A percentile compares a stretch with the other conserved stretches of the same genome.
These are phyloP conservation scores for Ectropis grisescens DNA, from an alignment of 1,140 invertebrate genomes.

Conservation along the genomic window DNA sequence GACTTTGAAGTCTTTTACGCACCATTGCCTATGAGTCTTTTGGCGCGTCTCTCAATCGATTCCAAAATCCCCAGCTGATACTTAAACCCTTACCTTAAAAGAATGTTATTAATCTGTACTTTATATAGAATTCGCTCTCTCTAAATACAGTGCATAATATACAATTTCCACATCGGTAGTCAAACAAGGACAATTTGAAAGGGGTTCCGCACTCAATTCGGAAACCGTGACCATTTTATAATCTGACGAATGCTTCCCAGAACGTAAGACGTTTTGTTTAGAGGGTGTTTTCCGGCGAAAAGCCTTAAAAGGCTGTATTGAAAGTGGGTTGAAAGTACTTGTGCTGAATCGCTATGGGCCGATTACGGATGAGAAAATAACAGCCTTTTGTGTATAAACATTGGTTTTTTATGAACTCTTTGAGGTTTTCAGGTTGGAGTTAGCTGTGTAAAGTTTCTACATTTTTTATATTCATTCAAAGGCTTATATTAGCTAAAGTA, in stretches of 20 bases:
- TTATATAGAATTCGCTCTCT: not conserved
- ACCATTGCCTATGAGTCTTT: no score
- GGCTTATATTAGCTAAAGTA: no score
- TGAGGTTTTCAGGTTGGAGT: not conserved
- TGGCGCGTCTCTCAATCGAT: no score
- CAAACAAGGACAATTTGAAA: constrained; percentile 1
- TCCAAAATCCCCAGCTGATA: no score
- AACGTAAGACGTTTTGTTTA: constrained; percentile 7
- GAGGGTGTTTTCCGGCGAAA: constrained; percentile 4
- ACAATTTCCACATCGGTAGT: not conserved
- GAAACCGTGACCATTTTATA: constrained; percentile 1
- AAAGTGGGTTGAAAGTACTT: constrained; percentile 5
- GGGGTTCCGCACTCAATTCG: constrained; percentile 1
- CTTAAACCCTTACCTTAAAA: not conserved
- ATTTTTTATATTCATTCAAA: not conserved
- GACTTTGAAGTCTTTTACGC: no score
- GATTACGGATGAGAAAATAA: constrained; percentile 9
- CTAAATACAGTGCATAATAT: no score
- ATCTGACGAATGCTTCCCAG: constrained; percentile 4
- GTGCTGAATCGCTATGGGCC: constrained; percentile 7
- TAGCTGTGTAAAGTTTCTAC: not conserved
- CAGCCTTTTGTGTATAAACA: not conserved
- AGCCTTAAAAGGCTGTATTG: constrained; percentile 8
- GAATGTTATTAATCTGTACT: not conserved
- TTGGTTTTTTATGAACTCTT: not conserved